Conservation (phyloP, 2,888 invertebrate species). For the Cybosia mesomella region DNA sequence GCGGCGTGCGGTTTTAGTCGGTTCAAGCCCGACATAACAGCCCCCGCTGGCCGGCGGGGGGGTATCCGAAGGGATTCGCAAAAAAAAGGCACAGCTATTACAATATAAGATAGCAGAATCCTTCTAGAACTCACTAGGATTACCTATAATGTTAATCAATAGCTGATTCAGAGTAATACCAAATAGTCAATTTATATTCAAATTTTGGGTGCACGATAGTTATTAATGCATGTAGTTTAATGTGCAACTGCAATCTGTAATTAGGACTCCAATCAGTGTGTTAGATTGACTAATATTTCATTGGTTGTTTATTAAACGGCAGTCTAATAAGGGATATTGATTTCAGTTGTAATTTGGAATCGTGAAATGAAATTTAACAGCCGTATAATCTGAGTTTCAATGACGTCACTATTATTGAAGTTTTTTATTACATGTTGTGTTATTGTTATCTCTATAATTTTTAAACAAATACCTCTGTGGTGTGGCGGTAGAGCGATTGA, state of each 20-base stretch:
- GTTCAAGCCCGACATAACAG: no score
- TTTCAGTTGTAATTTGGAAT: not conserved
- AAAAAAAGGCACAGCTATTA: no score
- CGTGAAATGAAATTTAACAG: not conserved
- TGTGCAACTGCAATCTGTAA: not conserved
- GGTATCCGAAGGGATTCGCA: no score
- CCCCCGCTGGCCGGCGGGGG: no score
- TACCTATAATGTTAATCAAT: not conserved
- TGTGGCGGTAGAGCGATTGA: no score
- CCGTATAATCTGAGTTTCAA: not conserved
- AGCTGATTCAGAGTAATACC: not conserved
- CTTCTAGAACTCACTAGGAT: not conserved
- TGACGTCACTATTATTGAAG: no score
- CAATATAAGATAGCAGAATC: no score
- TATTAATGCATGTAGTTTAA: slow-evolving; percentile 12
- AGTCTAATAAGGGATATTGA: not conserved
- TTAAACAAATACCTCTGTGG: no score
- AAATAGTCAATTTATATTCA: not conserved
- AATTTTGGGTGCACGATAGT: not conserved
- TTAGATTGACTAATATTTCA: slow-evolving; percentile 5
- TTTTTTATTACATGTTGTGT: no score
- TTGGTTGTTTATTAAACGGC: slow-evolving; percentile 9
- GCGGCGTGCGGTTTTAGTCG: no score
- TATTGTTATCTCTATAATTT: no score
- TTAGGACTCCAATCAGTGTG: slow-evolving; percentile 14